These are phyloP conservation scores for Brienomyrus longianalis DNA, from an alignment of 2,113 vertebrate species.

Conservation along the genomic window DNA sequence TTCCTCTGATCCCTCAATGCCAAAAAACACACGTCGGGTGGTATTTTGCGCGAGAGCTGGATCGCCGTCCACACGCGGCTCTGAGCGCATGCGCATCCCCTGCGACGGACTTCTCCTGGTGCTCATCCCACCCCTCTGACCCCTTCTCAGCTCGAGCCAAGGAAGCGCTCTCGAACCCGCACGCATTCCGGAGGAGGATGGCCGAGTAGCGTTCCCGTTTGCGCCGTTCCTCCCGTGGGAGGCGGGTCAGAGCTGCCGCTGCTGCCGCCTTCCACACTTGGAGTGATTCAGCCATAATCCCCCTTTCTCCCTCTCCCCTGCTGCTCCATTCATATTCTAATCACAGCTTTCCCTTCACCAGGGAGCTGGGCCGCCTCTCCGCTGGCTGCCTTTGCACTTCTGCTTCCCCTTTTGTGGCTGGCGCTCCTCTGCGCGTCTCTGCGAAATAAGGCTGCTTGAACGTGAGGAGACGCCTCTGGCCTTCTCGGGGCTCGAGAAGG, in stretches of 20 bases:
- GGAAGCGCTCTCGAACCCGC: neutral
- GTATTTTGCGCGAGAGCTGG: neutral
- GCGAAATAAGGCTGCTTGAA: constrained; percentile 60
- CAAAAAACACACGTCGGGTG: neutral
- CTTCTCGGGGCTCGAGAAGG: neutral
- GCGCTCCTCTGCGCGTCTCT: constrained; percentile 60
- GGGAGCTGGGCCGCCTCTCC: constrained; percentile 78
- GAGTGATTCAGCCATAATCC: constrained; percentile 95
- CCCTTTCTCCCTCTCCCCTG: constrained; percentile 86
- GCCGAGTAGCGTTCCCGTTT: constrained; percentile 25
- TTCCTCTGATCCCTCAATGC: neutral
- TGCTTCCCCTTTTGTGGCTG: constrained; percentile 72
- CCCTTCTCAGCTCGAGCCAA: neutral
- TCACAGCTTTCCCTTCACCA: constrained; percentile 97
- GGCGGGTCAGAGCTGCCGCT: constrained; percentile 63
- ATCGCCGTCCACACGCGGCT: neutral
- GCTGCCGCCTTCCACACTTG: constrained; percentile 54
- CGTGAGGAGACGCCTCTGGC: neutral
- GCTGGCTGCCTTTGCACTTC: constrained; percentile 79
- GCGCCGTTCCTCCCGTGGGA: constrained; percentile 30
- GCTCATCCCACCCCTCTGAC: neutral
- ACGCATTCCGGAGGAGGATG: neutral
- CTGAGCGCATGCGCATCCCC: neutral
- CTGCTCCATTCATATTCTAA: constrained; percentile 99
- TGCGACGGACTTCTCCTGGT: neutral